Conservation (phyloP, 1,140 invertebrate species). For the Drosophila virilis region DNA sequence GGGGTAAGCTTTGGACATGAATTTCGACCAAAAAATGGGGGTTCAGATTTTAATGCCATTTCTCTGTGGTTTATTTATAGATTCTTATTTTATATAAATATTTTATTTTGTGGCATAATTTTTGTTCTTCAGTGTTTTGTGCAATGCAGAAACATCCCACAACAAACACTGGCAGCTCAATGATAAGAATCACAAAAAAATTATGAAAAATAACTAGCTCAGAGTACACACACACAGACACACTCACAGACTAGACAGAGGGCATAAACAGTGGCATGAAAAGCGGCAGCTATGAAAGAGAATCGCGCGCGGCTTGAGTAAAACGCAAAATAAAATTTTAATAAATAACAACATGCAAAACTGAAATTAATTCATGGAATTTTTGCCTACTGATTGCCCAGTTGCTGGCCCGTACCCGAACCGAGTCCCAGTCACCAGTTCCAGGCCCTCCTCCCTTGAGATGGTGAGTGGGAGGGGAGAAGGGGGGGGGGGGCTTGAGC, state of each 20-base stretch:
- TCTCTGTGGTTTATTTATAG: background rate
- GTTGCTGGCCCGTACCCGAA: background rate
- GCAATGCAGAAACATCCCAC: slow-evolving; percentile 9
- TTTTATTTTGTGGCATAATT: background rate
- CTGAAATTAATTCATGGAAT: slow-evolving; percentile 84
- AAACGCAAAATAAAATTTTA: slow-evolving; percentile 73
- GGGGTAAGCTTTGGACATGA: too few relatives aligned
- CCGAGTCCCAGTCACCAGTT: background rate
- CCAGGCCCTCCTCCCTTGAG: background rate
- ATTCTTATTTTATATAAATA: background rate
- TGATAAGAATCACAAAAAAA: slow-evolving; percentile 56
- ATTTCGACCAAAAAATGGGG: too few relatives aligned
- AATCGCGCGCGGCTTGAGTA: slow-evolving; percentile 39
- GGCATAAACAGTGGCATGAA: slow-evolving; percentile 9
- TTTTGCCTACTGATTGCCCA: slow-evolving; percentile 60
- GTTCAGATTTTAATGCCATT: too few relatives aligned
- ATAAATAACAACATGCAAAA: slow-evolving; percentile 84
- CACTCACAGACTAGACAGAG: background rate
- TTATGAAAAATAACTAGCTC: slow-evolving; percentile 50
- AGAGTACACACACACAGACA: slow-evolving; percentile 9
- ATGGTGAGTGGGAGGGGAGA: too few relatives aligned
- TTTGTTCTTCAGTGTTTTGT: background rate
- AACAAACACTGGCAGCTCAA: slow-evolving; percentile 14
- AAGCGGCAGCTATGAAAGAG: slow-evolving; percentile 72
- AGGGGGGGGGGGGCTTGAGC: slow-evolving; percentile 15